phyloP scores from a whole-genome alignment of 1,140 invertebrate genomes.

The Frieseomelitta varia region DNA sequence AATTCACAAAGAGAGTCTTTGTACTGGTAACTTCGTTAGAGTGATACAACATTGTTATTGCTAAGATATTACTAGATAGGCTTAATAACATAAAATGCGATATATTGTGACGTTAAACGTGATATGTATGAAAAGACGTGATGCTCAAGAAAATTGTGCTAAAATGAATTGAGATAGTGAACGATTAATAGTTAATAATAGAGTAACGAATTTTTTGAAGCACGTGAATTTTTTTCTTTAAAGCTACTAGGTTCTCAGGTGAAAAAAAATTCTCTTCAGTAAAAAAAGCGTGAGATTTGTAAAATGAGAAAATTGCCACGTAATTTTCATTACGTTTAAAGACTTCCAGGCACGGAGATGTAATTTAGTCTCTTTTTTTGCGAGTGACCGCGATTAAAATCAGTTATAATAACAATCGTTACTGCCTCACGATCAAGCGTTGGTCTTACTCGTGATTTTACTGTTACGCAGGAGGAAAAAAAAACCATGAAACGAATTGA shows the following conservation, averaged over 20 bases:
- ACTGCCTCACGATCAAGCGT: not conserved
- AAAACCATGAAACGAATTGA: not conserved
- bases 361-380: not conserved
- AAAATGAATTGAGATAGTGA: too few species aligned
- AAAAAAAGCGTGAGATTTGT: not conserved
- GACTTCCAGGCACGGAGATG: constrained; percentile 36
- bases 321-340: constrained; percentile 30
- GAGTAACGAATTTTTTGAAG: too few species aligned
- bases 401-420: constrained; percentile 51
- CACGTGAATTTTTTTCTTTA: too few species aligned
- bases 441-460: not conserved
- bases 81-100: too few species aligned
- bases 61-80: too few species aligned
- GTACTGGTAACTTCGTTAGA: too few species aligned
- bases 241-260: not conserved
- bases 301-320: constrained; percentile 34
- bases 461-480: not conserved
- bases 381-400: constrained; percentile 48
- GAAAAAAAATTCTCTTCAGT: not conserved
- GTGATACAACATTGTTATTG: too few species aligned
- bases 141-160: too few species aligned
- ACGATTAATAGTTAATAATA: too few species aligned
- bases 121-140: too few species aligned
- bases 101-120: too few species aligned
- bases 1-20: not conserved